phyloP scores from a whole-genome alignment of 1,140 invertebrate species.

The Papilio helenus region DNA sequence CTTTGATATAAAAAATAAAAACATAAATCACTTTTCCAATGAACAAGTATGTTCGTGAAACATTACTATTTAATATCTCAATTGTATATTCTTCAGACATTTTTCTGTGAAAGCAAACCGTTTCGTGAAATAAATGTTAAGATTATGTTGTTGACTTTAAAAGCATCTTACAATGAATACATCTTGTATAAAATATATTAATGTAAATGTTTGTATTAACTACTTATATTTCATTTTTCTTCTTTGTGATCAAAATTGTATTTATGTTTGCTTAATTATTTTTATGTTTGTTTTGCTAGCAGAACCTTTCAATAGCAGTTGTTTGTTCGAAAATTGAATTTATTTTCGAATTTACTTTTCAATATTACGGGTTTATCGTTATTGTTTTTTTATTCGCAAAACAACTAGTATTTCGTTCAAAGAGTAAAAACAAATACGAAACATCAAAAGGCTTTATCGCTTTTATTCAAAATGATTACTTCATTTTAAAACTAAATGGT shows the following conservation, averaged over 20 bases:
- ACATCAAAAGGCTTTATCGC: not conserved
- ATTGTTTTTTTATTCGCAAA: not conserved
- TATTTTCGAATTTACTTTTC: slow-evolving; percentile 24
- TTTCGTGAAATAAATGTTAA: not conserved
- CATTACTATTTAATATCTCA: not conserved
- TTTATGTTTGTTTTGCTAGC: slow-evolving; percentile 49
- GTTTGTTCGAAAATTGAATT: slow-evolving; percentile 45
- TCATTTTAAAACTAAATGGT: not conserved
- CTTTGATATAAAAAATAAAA: not conserved
- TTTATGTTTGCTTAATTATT: slow-evolving; percentile 31
- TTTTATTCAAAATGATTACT: not conserved
- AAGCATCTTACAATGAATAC: not conserved
- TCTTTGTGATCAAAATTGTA: not conserved
- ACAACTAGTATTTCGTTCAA: not conserved
- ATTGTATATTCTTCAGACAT: not conserved
- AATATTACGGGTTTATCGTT: not conserved
- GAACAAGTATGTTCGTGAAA: not conserved
- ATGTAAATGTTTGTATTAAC: not conserved
- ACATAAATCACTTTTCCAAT: not conserved
- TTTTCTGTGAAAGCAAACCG: not conserved
- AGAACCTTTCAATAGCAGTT: slow-evolving; percentile 51
- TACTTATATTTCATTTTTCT: not conserved
- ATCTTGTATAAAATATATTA: not conserved
- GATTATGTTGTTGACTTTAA: not conserved
- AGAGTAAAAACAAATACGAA: not conserved